Evolutionary conservation across 1,140 invertebrate genomes (phyloP), one percentile per base, ranked within the genome.

Genomic region (Hylyphantes graminicola): DNA sequence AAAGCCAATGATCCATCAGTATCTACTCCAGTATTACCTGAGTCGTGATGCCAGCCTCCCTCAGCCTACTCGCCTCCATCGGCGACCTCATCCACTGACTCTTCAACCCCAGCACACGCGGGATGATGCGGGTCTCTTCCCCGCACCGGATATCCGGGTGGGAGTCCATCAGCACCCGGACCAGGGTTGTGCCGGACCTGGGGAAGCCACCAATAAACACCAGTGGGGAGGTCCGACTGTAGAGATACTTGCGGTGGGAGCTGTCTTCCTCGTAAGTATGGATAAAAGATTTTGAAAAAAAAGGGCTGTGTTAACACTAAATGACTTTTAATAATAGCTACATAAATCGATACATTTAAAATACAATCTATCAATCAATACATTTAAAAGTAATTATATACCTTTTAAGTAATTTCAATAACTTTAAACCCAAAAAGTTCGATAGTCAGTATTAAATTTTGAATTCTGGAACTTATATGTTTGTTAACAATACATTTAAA

Each of bases 141-240:
- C 97, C 98, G 91, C 98, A 99, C 90, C 97, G 94, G 87, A 99
- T 95, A 89, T 96, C 94, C n/a, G 96, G 96, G 92, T 99, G 98
- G 59, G 98, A 97, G 91, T 99, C 98, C 76, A 99, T 91, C 95
- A 99, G 97, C 84, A 97, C 98, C 88, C 98, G 92, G 94, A 98
- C 97, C 73, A 99, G 92, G 54, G 98, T 99, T 3, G 97, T 99
- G 19, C 97, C 97, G 57, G 96, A 98, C 86, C 97, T 93, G 50
- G 97, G 97, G 88, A 99, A 96, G 70, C 97, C 97, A 48, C 97
- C 97, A 89, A 99, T 97, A 91, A 98, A 99, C 88, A 99, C 97
- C 79, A 98, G 91, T 85, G 97, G 96, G 93, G 97, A 96, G 84
- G 95, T 92, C 87, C 95, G 92, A 88, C 95, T 93, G 89, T 96